Percentiles rank a stretch among this genome's conserved stretches.
Conservation (phyloP, 2,888 invertebrate genomes). For the Aricia artaxerxes region DNA sequence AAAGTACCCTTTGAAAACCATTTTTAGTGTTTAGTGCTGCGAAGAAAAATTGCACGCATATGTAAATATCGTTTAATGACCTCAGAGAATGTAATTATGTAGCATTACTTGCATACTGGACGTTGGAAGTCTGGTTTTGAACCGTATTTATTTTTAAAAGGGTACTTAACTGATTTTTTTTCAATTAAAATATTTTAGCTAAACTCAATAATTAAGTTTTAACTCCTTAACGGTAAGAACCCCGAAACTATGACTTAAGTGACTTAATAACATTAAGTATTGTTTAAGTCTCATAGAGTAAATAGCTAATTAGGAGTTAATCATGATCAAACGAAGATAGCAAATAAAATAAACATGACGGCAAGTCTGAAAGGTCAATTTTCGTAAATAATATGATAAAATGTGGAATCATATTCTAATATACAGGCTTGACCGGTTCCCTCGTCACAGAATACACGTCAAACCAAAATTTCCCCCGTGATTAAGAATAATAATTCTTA, state of each 20-base stretch:
- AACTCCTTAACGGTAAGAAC: not conserved
- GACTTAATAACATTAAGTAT: no score
- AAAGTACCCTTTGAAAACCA: not conserved
- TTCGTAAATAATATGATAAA: not conserved
- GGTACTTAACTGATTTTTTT: not conserved
- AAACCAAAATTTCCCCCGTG: not conserved
- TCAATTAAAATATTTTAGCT: not conserved
- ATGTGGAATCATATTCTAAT: not conserved
- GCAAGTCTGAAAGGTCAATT: constrained; percentile 8
- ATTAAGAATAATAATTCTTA: not conserved
- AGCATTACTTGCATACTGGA: not conserved
- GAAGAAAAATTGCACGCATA: constrained; percentile 15
- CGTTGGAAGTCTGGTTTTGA: constrained; percentile 4
- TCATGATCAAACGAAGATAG: not conserved
- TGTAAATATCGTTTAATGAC: constrained; percentile 15
- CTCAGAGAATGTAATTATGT: constrained; percentile 9
- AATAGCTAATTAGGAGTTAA: not conserved
- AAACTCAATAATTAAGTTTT: not conserved
- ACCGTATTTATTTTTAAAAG: not conserved
- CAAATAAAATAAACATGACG: not conserved
- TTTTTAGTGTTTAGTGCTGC: not conserved
- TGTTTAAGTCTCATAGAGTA: no score
- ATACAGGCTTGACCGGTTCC: constrained; percentile 2
- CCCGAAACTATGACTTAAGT: no score
- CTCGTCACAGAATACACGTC: not conserved